Evolutionary conservation across 2,113 vertebrate genomes (phyloP).

Genomic region (Onychostruthus taczanowskii): DNA sequence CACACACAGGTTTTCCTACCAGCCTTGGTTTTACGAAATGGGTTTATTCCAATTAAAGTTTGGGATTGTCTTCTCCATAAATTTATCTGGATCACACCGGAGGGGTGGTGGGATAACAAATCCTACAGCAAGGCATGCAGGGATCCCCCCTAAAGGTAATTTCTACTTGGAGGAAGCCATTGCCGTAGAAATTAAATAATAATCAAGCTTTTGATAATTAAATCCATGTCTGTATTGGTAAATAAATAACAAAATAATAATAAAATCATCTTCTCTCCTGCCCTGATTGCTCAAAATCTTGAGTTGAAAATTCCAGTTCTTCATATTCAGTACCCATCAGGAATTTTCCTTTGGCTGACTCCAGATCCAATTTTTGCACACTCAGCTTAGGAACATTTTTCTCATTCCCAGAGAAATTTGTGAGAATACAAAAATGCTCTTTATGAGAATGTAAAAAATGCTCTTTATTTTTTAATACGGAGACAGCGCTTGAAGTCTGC

Average conservation of each 20-base stretch:
- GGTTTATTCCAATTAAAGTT: background rate
- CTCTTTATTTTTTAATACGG: background rate
- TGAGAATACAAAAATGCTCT: background rate
- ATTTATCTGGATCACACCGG: background rate
- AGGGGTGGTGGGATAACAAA: background rate
- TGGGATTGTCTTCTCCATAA: background rate
- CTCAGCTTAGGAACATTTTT: background rate
- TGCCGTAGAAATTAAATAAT: background rate
- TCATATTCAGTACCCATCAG: background rate
- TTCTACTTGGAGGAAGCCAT: background rate
- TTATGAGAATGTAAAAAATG: background rate
- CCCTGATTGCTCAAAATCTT: background rate
- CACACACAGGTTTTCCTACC: background rate
- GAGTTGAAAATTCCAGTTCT: background rate
- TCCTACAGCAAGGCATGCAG: accelerated
- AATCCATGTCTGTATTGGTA: background rate
- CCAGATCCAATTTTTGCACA: accelerated
- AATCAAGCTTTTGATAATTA: accelerated
- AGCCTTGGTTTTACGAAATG: background rate
- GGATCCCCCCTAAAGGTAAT: too few relatives aligned
- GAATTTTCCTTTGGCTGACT: background rate
- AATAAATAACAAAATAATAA: background rate
- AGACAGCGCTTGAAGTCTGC: background rate
- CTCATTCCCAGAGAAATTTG: background rate
- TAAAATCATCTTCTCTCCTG: background rate